Evolutionary conservation across 2,113 vertebrate species (phyloP).

Genomic region (Lanius collurio): DNA sequence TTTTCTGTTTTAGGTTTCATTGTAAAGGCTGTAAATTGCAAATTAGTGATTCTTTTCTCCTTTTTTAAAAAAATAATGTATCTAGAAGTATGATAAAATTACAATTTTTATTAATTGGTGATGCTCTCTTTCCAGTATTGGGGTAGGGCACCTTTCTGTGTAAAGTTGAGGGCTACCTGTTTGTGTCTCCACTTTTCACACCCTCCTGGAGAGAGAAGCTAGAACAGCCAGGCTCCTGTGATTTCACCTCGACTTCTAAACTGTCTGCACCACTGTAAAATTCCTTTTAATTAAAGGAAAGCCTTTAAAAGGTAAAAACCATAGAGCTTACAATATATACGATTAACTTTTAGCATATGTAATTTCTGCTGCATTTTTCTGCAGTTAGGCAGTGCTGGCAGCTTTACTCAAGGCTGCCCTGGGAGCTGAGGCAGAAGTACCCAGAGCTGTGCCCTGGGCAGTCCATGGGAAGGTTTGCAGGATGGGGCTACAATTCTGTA

Average conservation of each 20-base stretch:
- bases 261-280: slow-evolving; percentile 44
- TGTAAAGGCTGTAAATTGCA: neutral
- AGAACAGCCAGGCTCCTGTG: slow-evolving; percentile 67
- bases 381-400: neutral
- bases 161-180: neutral
- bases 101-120: slow-evolving; percentile 11
- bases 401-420: neutral
- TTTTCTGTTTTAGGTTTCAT: neutral
- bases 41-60: neutral
- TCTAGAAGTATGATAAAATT: neutral
- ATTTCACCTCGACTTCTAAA: slow-evolving; percentile 65
- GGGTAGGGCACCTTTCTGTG: neutral
- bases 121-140: neutral
- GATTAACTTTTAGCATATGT: neutral
- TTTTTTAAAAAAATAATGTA: neutral
- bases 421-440: neutral
- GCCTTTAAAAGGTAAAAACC: neutral
- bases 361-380: neutral
- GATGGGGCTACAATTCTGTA: neutral
- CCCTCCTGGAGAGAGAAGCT: slow-evolving; percentile 82
- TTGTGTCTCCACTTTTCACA: slow-evolving; percentile 21
- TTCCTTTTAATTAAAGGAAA: slow-evolving; percentile 34
- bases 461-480: neutral
- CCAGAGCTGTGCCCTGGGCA: neutral
- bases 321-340: neutral